Base-by-base conservation (phyloP, 2,888 invertebrate genomes). In the Drosophila paucipuncta region DNA sequence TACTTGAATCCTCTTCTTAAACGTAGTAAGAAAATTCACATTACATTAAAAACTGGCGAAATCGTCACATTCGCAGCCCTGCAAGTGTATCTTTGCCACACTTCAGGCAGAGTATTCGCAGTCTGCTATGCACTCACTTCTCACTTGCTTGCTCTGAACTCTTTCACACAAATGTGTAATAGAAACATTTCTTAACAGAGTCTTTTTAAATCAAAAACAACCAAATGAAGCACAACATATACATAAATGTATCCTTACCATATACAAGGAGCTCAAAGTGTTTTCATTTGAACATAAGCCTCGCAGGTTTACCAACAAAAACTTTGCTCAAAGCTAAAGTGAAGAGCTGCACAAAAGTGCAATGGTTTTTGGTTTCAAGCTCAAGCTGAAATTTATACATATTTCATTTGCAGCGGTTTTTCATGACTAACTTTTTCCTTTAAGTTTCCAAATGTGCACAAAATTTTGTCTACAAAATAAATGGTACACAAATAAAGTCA, bases 351-450 rank as follows among this genome's bases (percentile, higher is more conserved):
- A 25, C 41, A 52, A 9, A 22, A 73, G 60, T 22, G 41, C 28
- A 61, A 73, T 4, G 25, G 47, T 47, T 47, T 1, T 16, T 22
- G 43, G 43, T 22, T 43, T 22, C 5, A 11, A 9, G 43, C 59
- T 50, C 37, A 62, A 72, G 37, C 67, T 64, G 39, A 76, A 59
- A 55, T 49, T 35, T 41, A 65, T 59, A 76, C 68, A 72, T 77
- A 80, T 77, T 80, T 80, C 72, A 78, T 72, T 65, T 67, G 37
- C 28, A 30, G 59, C 41, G 64, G 72, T 60, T 68, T 76, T 72
- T 69, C 74, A 33, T 57, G 57, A 60, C 55, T 16, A 35, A 35
- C 35, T 31, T 47, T 37, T 28, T 22, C 54, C 39, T 39, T 47
- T 18, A 53, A 76, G 54, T 80, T 80, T 35, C n/a, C 61, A 35